Base-by-base conservation (phyloP, 2,113 vertebrate genomes). In the Guaruba guarouba region DNA sequence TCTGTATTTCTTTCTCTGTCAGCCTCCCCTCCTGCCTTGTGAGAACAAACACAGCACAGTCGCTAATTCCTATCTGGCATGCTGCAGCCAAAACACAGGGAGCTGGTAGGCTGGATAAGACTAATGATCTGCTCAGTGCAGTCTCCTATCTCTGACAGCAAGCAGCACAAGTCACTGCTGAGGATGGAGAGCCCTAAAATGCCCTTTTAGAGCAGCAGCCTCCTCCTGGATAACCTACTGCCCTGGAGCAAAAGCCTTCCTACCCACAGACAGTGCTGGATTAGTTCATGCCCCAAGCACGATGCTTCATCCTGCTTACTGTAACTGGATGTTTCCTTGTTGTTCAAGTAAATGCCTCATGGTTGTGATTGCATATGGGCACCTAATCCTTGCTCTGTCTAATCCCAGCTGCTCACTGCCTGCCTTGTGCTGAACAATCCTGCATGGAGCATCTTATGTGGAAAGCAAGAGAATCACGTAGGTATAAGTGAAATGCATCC, bases 11-110 rank as follows among this genome's bases (percentile, higher is more conserved):
- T 82, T 25, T 51, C 77, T 59, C 91, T 24, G 77, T 75, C 93
- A 79, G 81, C 62, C 93, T 76, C 81, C 94, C 78, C 81, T 73
- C 84, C 91, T 10, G 91, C 90, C 77, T 6, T 33, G n/a, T 63
- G 92, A 87, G 87, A 92, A 44, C 94, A 95, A 95, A 92, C 87
- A 91, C 17, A 43, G 78, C 75, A 51, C 90, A 22, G 87, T 41
- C 37, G 23, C 87, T 80, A 67, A 86, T 85, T 85, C 94, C 92
- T 11, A 43, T 46, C 92, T 66, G 49, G 49, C 68, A 1, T 1
- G 54, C 90, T 66, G 25, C 46, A 87, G 94, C 93, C 96, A 77
- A 88, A 95, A 93, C 91, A 90, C 43, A 13, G 85, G 88, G 83
- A 75, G 94, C 88, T 77, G 93, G 29, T 11, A 19, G 78, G 66